Evolutionary conservation across 2,797 vertebrate species (phyloP).

Genomic region (Tauraco hartlaubi): DNA sequence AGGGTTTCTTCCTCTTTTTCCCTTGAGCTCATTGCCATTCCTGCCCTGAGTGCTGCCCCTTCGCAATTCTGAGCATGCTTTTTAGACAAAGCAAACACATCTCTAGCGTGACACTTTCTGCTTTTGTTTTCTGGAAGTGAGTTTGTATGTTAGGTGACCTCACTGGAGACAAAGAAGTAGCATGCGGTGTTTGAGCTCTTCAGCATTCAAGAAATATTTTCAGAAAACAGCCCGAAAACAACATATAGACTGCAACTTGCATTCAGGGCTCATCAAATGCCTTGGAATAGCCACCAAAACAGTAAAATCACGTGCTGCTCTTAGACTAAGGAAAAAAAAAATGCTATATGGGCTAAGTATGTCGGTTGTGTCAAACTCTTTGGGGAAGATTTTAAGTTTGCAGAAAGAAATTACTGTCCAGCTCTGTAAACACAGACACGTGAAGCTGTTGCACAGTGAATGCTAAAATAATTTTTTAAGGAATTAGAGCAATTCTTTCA

Average conservation of each 20-base stretch:
- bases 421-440: neutral
- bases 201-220: neutral
- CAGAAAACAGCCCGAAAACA: neutral
- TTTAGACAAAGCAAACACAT: neutral
- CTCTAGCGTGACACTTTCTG: neutral
- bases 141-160: neutral
- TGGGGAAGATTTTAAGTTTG: neutral
- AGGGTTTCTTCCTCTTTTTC: neutral
- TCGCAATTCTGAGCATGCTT: neutral
- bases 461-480: neutral
- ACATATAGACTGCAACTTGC: neutral
- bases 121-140: neutral
- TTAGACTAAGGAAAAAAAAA: neutral
- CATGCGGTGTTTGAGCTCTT: neutral
- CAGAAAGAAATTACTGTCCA: neutral
- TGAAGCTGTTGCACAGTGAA: neutral
- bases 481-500: neutral
- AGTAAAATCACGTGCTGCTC: neutral
- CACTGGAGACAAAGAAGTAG: neutral
- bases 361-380: neutral
- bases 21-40: neutral
- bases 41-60: rapidly evolving
- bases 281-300: neutral
- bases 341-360: neutral
- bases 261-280: neutral